Evolutionary conservation across 2,797 vertebrate genomes (phyloP).

Genomic region (Rhinichthys osculus): DNA sequence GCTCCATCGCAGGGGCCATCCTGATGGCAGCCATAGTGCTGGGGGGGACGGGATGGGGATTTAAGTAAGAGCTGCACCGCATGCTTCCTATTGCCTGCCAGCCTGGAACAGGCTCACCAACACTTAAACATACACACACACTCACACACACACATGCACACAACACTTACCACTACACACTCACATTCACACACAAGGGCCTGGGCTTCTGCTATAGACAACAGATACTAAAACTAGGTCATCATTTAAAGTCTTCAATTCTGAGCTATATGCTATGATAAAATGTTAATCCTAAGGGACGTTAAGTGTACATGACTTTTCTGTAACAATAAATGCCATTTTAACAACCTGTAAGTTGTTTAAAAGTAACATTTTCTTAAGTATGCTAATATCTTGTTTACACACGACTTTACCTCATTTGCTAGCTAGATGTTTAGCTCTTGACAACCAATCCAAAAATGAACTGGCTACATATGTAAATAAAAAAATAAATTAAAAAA

Average conservation of each 20-base stretch:
- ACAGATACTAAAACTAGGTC: slow-evolving; percentile 30
- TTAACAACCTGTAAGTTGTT: neutral
- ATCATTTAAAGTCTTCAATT: neutral
- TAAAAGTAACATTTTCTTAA: neutral
- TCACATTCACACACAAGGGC: slow-evolving; percentile 46
- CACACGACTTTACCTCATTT: neutral
- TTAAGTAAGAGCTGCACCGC: slow-evolving; percentile 90
- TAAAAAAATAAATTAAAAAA: neutral
- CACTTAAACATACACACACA: slow-evolving; percentile 48
- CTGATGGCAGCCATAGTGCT: slow-evolving; percentile 95
- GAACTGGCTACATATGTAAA: neutral
- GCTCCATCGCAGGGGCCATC: slow-evolving; percentile 95
- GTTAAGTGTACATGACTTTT: neutral
- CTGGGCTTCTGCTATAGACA: slow-evolving; percentile 69
- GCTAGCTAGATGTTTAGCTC: neutral
- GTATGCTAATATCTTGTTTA: neutral
- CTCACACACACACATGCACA: slow-evolving; percentile 24
- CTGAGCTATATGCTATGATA: neutral
- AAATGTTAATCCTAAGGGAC: neutral
- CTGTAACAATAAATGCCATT: neutral
- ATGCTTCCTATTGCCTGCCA: slow-evolving; percentile 87
- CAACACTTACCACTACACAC: slow-evolving; percentile 33
- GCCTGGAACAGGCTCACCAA: slow-evolving; percentile 72
- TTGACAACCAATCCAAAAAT: neutral
- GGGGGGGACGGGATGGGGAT: slow-evolving; percentile 95